phyloP scores from a whole-genome alignment of 2,888 invertebrate species.

The Ctena decussata region DNA sequence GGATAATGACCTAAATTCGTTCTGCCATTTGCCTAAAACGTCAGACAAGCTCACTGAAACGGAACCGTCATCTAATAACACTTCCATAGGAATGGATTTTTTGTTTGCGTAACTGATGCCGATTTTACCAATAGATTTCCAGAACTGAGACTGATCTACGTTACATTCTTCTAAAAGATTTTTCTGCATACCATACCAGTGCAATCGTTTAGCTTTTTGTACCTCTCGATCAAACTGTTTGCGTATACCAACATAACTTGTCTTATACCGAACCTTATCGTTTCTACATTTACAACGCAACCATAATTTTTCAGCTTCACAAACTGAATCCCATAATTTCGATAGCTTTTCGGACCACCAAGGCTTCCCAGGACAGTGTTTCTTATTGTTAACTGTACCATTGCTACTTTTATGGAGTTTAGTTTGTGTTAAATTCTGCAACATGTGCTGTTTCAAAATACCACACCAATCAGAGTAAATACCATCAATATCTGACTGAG shows the following conservation, averaged over 20 bases:
- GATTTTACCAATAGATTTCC: no score
- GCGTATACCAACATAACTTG: background rate
- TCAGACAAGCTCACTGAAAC: background rate
- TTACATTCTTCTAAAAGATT: no score
- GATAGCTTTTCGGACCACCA: background rate
- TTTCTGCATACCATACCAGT: no score
- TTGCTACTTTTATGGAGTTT: background rate
- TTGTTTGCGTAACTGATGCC: slow-evolving; percentile 20
- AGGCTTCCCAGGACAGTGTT: background rate
- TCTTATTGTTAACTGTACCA: no score
- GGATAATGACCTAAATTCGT: no score
- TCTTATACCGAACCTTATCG: background rate
- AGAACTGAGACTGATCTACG: slow-evolving; percentile 2
- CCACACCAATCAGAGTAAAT: no score
- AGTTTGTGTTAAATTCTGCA: background rate
- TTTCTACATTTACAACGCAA: background rate
- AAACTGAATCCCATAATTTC: background rate
- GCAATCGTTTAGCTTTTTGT: slow-evolving; percentile 5
- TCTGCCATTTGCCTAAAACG: no score
- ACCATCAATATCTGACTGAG: no score
- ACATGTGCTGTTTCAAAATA: no score
- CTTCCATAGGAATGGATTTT: slow-evolving; percentile 1
- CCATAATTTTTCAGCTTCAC: slow-evolving; percentile 2
- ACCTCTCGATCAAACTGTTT: background rate
- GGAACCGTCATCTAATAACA: slow-evolving; percentile 7